These are phyloP conservation scores for Drosophila lini DNA, from an alignment of 1,140 invertebrate species.

Conservation along the genomic window DNA sequence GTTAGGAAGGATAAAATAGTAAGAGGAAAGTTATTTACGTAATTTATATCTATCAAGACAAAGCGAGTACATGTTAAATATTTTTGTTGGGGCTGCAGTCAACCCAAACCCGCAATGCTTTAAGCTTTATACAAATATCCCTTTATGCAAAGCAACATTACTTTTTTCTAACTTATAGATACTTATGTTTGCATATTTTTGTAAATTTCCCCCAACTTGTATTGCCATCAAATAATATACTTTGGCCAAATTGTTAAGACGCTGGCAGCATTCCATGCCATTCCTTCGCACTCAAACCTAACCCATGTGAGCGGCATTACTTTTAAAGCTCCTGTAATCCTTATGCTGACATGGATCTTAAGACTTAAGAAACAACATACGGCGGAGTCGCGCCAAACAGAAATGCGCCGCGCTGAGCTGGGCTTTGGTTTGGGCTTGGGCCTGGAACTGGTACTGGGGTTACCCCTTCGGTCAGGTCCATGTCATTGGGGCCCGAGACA, in stretches of 20 bases:
- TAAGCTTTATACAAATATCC: not conserved
- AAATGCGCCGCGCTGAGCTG: constrained; percentile 21
- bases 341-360: constrained; percentile 78
- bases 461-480: constrained; percentile 50
- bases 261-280: constrained; percentile 10
- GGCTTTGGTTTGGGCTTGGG: constrained; percentile 1
- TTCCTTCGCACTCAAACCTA: constrained; percentile 23
- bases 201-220: too few species aligned
- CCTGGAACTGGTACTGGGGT: not conserved
- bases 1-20: not conserved
- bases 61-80: not conserved
- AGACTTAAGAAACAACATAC: constrained; percentile 60
- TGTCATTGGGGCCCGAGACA: constrained; percentile 25
- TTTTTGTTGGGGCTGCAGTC: not conserved
- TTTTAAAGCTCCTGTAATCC: constrained; percentile 80
- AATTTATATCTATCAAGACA: not conserved
- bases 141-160: not conserved
- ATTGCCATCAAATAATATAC: constrained; percentile 6
- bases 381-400: constrained; percentile 15
- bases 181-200: not conserved
- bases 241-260: constrained; percentile 1
- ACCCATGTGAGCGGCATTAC: constrained; percentile 46
- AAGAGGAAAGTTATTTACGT: not conserved
- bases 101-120: not conserved
- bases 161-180: not conserved